Percentiles rank a stretch among this genome's conserved stretches.
These are phyloP conservation scores for Cordylochernes scorpioides DNA, from an alignment of 2,888 invertebrate species.

Conservation along the genomic window DNA sequence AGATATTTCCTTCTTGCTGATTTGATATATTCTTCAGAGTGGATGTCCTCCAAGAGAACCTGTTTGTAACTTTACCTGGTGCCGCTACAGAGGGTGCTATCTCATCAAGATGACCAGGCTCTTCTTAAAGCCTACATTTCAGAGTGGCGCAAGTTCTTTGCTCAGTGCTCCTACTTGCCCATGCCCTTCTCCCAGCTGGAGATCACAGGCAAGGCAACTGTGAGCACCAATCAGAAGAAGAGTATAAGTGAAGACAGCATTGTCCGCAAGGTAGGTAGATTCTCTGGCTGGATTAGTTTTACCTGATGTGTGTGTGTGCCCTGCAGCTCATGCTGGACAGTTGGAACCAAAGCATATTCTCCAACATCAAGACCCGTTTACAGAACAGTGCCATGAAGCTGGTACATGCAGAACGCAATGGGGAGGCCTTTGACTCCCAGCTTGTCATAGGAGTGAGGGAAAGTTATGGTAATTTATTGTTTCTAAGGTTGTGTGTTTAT, in stretches of 20 bases:
- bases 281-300: too few relatives aligned
- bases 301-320: too few relatives aligned
- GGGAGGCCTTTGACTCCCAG: constrained; percentile 89
- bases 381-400: constrained; percentile 93
- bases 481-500: too few relatives aligned
- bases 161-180: constrained; percentile 86
- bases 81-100: constrained; percentile 49
- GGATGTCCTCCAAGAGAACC: too few relatives aligned
- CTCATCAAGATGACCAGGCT: constrained; percentile 78
- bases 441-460: constrained; percentile 90
- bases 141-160: constrained; percentile 94
- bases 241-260: constrained; percentile 53
- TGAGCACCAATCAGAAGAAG: constrained; percentile 30
- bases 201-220: constrained; percentile 38
- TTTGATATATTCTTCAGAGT: too few relatives aligned
- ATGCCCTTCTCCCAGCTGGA: constrained; percentile 83
- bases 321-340: constrained; percentile 79
- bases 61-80: too few relatives aligned
- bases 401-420: constrained; percentile 83
- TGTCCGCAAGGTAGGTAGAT: too few relatives aligned
- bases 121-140: constrained; percentile 82
- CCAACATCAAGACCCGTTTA: constrained; percentile 66
- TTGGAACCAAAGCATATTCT: constrained; percentile 92
- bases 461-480: constrained; percentile 46
- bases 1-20: too few relatives aligned